phyloP scores from a whole-genome alignment of 2,797 vertebrate species.

The Phrynocephalus guinanensis region DNA sequence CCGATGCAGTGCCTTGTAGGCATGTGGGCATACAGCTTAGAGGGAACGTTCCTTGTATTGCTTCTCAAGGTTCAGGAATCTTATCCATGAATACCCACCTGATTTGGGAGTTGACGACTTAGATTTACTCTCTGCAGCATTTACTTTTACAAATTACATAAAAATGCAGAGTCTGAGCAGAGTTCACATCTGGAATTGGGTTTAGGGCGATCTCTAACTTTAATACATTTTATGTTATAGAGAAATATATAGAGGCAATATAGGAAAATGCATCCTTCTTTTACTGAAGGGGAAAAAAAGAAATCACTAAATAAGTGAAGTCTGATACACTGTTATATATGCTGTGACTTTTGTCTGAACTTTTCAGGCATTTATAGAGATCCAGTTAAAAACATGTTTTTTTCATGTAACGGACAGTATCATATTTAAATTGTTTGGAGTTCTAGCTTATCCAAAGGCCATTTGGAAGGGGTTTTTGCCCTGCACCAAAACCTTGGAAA shows the following conservation, averaged over 20 bases:
- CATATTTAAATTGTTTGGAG: constrained; percentile 16
- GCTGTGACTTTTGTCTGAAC: constrained; percentile 47
- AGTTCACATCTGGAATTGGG: constrained; percentile 41
- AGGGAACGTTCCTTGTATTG: not conserved
- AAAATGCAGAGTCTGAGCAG: constrained; percentile 22
- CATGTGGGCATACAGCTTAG: too few species aligned
- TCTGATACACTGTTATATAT: constrained; percentile 19
- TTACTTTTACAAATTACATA: constrained; percentile 42
- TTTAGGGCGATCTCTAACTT: constrained; percentile 37
- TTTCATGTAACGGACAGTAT: constrained; percentile 25
- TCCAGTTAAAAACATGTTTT: constrained; percentile 37
- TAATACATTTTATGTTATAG: constrained; percentile 33
- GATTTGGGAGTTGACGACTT: not conserved
- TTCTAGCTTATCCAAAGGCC: not conserved
- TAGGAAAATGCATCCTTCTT: constrained; percentile 47
- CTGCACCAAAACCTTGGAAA: constrained; percentile 34
- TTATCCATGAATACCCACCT: constrained; percentile 28
- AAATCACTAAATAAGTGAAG: constrained; percentile 40
- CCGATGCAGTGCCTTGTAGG: too few species aligned
- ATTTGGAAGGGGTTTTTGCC: not conserved
- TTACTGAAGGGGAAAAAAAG: constrained; percentile 43
- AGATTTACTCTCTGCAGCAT: constrained; percentile 25
- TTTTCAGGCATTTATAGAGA: constrained; percentile 27
- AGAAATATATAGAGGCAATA: constrained; percentile 42
- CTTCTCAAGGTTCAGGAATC: constrained; percentile 24